A percentile compares a stretch with the other conserved stretches of the same genome.
Conservation (phyloP, 2,113 vertebrate species). For the Ondatra zibethicus region DNA sequence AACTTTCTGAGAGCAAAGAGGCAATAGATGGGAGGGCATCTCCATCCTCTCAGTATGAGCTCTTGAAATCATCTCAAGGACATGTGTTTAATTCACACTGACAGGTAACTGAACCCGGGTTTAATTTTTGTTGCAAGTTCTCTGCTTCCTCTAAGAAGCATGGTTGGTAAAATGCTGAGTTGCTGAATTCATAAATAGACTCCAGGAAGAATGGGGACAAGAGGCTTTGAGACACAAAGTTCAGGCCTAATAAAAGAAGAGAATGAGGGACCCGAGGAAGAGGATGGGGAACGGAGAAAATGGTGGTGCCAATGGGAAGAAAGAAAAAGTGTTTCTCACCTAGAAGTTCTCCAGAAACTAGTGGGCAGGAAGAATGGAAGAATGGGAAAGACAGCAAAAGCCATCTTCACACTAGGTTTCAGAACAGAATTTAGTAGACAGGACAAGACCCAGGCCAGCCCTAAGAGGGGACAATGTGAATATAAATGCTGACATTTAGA, state of each 20-base stretch:
- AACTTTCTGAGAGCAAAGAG: constrained; percentile 65
- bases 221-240: neutral
- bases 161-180: constrained; percentile 45
- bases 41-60: constrained; percentile 49
- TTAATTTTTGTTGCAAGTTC: constrained; percentile 73
- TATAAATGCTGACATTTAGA: neutral
- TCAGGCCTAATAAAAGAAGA: neutral
- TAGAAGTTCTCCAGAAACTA: neutral
- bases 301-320: rapidly evolving
- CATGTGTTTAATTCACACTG: constrained; percentile 62
- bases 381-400: neutral
- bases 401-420: neutral
- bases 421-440: neutral
- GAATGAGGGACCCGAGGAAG: neutral
- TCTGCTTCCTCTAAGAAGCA: constrained; percentile 71
- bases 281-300: neutral
- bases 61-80: constrained; percentile 71
- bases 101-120: constrained; percentile 66
- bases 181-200: neutral
- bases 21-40: constrained; percentile 50
- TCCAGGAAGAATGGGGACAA: neutral
- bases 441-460: neutral
- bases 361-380: neutral
- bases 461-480: neutral
- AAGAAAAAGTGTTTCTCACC: neutral